Conservation (phyloP, 2,113 vertebrate genomes). For the Herpetotheres cachinnans region DNA sequence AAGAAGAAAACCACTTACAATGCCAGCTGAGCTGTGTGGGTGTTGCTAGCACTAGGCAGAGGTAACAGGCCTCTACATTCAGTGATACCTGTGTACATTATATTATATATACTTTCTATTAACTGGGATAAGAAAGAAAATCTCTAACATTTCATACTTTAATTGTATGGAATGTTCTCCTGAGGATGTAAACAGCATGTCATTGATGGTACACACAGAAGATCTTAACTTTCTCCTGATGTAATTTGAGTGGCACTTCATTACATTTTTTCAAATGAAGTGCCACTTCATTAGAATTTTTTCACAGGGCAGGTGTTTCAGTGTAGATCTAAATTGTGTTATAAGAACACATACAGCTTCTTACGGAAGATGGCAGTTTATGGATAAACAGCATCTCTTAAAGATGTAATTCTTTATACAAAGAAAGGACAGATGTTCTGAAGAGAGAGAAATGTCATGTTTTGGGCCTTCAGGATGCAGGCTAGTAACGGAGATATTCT, state of each 20-base stretch:
- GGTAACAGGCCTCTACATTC: not conserved
- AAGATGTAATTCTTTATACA: not conserved
- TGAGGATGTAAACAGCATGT: not conserved
- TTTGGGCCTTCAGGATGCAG: not conserved
- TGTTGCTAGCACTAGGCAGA: not conserved
- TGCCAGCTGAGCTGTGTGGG: not conserved
- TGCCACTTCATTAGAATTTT: not conserved
- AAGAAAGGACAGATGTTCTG: not conserved
- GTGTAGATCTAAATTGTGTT: not conserved
- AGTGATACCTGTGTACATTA: not conserved
- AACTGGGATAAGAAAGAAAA: not conserved
- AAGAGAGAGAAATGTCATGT: not conserved
- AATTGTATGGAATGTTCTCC: not conserved
- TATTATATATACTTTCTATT: not conserved
- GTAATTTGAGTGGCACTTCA: not conserved
- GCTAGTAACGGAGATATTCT: not conserved
- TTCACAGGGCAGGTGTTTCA: not conserved
- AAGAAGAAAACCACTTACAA: not conserved
- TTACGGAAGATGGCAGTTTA: not conserved
- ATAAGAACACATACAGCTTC: not conserved
- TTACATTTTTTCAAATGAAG: not conserved
- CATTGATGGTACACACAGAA: not conserved
- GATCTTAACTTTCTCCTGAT: not conserved
- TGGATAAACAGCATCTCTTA: not conserved
- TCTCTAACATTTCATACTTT: not conserved